Conservation (phyloP, 2,888 invertebrate genomes). For the Priocnemis perturbator region DNA sequence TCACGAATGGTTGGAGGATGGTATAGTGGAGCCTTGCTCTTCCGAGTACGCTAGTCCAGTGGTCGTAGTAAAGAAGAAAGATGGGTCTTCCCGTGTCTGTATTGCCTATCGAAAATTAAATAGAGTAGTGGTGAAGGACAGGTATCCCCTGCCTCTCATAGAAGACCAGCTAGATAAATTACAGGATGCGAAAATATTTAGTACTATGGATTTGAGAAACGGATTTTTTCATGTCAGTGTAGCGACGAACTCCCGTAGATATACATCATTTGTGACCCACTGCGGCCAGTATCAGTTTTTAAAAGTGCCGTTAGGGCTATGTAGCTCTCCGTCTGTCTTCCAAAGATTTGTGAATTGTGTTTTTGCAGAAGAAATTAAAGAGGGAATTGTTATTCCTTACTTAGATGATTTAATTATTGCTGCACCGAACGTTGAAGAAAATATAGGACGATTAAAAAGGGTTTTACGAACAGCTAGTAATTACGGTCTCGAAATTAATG, state of each 20-base stretch:
- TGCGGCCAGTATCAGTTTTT: not conserved
- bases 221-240: not conserved
- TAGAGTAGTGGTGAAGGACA: not conserved
- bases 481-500: not conserved
- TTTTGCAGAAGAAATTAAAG: not conserved
- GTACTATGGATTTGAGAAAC: not conserved
- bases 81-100: not conserved
- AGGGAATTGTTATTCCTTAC: not conserved
- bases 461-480: not conserved
- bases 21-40: not conserved
- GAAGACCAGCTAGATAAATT: not conserved
- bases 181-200: not conserved
- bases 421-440: not conserved
- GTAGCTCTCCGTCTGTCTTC: not conserved
- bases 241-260: not conserved
- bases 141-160: not conserved
- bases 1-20: not conserved
- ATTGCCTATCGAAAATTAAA: not conserved
- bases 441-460: not conserved
- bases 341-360: not conserved
- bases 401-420: conserved; percentile 10
- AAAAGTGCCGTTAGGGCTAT: not conserved
- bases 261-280: not conserved
- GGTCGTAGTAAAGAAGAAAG: not conserved
- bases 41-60: not conserved